A percentile compares a stretch with the other conserved stretches of the same genome.
These are phyloP conservation scores for Sericinus montela DNA, from an alignment of 2,888 invertebrate genomes.

Conservation along the genomic window DNA sequence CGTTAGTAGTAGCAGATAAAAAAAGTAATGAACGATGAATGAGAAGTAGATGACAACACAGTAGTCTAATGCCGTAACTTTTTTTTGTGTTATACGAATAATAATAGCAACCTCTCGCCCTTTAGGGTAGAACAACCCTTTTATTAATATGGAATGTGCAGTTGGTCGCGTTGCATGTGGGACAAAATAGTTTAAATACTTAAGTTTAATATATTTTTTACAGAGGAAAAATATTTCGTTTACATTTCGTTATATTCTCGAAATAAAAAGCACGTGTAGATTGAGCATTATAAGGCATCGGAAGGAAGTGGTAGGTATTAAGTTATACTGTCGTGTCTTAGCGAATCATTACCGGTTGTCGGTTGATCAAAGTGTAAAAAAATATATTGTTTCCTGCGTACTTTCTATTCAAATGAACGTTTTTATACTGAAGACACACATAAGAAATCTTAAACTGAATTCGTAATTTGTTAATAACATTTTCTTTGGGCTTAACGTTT, in stretches of 20 bases:
- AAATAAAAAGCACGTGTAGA: background rate
- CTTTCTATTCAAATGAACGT: constrained; percentile 56
- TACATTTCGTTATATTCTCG: background rate
- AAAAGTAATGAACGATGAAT: constrained; percentile 46
- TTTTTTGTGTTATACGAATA: constrained; percentile 55
- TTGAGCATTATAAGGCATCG: constrained; percentile 64
- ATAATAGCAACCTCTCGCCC: constrained; percentile 65
- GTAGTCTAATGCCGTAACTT: constrained; percentile 41
- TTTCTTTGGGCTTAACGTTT: too few species aligned
- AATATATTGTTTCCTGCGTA: constrained; percentile 55
- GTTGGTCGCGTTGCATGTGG: constrained; percentile 62
- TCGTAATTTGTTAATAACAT: background rate
- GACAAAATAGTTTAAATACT: constrained; percentile 56
- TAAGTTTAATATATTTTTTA: constrained; percentile 10
- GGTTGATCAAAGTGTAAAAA: constrained; percentile 34
- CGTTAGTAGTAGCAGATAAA: constrained; percentile 30
- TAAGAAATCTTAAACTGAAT: background rate
- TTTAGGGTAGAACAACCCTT: constrained; percentile 68
- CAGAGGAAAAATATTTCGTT: background rate
- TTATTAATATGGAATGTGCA: constrained; percentile 64
- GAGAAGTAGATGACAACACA: constrained; percentile 54
- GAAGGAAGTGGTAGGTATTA: constrained; percentile 73
- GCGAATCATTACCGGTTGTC: constrained; percentile 59
- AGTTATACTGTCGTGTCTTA: constrained; percentile 54
- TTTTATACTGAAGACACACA: constrained; percentile 31